Percentiles rank a stretch among this genome's conserved stretches.
phyloP scores from a whole-genome alignment of 30 jellyfish, hydroid and myxozoan genomes.

The Mastigias papua region DNA sequence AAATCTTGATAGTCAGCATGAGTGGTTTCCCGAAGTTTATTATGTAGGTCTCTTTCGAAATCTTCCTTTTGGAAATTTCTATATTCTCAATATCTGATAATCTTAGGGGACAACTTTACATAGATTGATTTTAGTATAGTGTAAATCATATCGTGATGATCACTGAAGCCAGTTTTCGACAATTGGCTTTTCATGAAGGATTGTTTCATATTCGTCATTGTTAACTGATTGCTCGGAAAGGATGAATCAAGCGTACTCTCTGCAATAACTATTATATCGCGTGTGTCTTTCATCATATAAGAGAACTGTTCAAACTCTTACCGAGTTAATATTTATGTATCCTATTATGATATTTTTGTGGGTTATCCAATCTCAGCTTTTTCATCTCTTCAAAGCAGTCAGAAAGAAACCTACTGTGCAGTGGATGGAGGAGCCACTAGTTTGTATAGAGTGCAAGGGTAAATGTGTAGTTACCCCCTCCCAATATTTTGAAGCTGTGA shows the following conservation, averaged over 20 bases:
- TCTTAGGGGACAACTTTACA: background rate
- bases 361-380: background rate
- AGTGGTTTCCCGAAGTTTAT: too few species aligned
- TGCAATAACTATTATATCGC: background rate
- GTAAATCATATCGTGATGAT: background rate
- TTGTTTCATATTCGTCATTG: background rate
- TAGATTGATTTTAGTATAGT: background rate
- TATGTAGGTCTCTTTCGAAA: too few species aligned
- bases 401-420: too few species aligned
- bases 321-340: background rate
- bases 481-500: too few species aligned
- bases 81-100: too few species aligned
- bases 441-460: too few species aligned
- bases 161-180: background rate
- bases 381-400: too few species aligned
- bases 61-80: too few species aligned
- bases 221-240: background rate
- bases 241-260: background rate
- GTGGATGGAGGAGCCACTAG: too few species aligned
- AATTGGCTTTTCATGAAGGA: background rate
- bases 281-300: background rate
- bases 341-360: background rate
- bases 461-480: too few species aligned
- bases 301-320: background rate
- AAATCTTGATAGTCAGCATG: too few species aligned